Evolutionary conservation across 2,113 vertebrate species (phyloP).

Genomic region (Rhodinocichla rosea): DNA sequence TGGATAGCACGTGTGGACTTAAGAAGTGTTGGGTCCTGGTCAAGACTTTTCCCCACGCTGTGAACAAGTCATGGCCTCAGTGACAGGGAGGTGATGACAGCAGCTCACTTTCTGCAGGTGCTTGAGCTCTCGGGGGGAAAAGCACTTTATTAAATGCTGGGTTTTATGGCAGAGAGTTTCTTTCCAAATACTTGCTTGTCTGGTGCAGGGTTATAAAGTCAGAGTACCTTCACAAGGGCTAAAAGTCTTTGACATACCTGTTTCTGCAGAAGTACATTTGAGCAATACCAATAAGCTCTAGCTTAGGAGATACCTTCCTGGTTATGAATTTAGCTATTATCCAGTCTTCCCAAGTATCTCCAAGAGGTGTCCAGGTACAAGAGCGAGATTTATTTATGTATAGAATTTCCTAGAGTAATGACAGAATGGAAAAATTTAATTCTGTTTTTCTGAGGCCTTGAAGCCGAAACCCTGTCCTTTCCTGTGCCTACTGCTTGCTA

Average conservation of each 20-base stretch:
- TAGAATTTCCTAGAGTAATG: neutral
- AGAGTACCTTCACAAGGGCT: neutral
- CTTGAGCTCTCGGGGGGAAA: neutral
- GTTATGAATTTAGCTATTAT: neutral
- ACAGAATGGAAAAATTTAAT: constrained; percentile 34
- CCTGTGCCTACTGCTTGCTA: neutral
- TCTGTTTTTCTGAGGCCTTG: neutral
- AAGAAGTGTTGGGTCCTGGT: neutral
- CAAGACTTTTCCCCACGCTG: neutral
- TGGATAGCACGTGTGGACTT: neutral
- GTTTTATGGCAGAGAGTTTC: neutral
- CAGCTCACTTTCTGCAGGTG: constrained; percentile 2
- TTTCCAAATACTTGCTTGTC: neutral
- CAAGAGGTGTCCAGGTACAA: neutral
- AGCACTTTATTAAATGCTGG: neutral
- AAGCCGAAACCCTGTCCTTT: neutral
- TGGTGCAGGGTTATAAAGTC: neutral
- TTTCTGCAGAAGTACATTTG: neutral
- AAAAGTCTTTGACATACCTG: neutral
- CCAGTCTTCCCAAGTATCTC: neutral
- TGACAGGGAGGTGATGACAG: constrained; percentile 25
- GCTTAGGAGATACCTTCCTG: neutral
- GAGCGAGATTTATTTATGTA: neutral
- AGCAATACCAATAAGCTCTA: neutral
- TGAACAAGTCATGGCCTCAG: rapidly evolving